phyloP scores from a whole-genome alignment of 2,888 invertebrate species.

The Allolobophora icterica region DNA sequence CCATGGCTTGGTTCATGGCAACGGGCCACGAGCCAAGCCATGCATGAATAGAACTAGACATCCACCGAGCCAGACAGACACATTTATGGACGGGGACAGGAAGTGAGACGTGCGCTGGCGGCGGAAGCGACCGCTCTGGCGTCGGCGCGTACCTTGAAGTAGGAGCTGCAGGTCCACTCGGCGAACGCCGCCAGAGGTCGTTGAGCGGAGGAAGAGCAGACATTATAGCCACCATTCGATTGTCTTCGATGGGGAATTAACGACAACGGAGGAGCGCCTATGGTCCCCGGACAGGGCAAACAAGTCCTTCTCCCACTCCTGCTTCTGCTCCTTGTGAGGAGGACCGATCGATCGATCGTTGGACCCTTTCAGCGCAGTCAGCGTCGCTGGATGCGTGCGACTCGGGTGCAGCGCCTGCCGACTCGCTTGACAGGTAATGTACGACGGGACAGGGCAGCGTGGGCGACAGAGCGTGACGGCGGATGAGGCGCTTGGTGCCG shows the following conservation, averaged over 20 bases:
- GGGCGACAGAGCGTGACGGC: constrained; percentile 20
- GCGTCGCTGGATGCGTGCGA: not conserved
- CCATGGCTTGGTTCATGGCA: constrained; percentile 5
- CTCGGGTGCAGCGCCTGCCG: not conserved
- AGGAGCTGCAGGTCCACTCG: not conserved
- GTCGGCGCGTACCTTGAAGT: not conserved
- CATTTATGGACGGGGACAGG: not conserved
- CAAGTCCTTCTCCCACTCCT: not conserved
- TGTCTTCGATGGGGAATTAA: constrained; percentile 11
- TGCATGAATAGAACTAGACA: not conserved
- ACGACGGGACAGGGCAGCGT: constrained; percentile 9
- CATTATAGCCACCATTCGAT: constrained; percentile 17
- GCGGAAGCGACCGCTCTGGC: not conserved
- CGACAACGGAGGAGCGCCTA: constrained; percentile 3
- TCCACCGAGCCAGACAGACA: not conserved
- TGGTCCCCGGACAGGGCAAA: not conserved
- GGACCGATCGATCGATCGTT: not conserved
- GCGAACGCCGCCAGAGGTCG: not conserved
- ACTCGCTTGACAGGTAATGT: constrained; percentile 29
- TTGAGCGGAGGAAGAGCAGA: not conserved
- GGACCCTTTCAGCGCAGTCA: not conserved
- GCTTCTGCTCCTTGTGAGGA: not conserved
- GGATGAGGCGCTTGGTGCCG: constrained; percentile 20
- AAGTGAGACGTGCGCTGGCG: not conserved
- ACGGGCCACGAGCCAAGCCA: not conserved